Conservation (phyloP, 2,888 invertebrate species). For the Sarcophaga caerulescens region DNA sequence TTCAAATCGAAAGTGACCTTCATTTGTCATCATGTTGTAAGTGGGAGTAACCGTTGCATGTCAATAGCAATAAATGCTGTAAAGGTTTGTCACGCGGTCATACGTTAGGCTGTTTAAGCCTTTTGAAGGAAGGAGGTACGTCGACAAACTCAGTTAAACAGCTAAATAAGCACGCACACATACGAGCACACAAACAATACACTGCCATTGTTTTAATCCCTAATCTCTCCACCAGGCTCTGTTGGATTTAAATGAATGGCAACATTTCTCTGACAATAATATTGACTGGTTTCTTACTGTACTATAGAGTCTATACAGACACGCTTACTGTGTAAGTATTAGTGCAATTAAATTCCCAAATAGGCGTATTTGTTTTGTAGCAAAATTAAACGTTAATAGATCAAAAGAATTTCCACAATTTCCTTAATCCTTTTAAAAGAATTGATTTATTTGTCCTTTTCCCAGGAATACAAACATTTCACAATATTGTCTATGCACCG, state of each 20-base stretch:
- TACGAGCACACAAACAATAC: neutral
- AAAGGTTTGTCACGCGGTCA: conserved; percentile 51
- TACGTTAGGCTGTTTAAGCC: conserved; percentile 60
- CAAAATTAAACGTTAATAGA: conserved; percentile 60
- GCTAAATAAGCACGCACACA: conserved; percentile 4
- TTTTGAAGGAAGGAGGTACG: conserved; percentile 63
- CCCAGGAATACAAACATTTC: conserved; percentile 22
- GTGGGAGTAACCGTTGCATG: conserved; percentile 7
- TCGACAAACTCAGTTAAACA: conserved; percentile 52
- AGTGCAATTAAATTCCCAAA: conserved; percentile 49
- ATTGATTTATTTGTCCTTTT: conserved; percentile 26
- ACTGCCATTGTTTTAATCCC: too few species aligned
- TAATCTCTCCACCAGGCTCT: conserved; percentile 32
- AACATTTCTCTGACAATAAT: conserved; percentile 1
- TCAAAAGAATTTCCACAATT: conserved; percentile 32
- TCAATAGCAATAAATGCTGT: neutral
- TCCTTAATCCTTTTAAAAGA: conserved; percentile 59
- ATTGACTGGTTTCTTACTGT: conserved; percentile 7
- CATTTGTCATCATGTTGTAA: conserved; percentile 12
- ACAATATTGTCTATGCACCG: conserved; percentile 19
- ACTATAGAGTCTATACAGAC: neutral
- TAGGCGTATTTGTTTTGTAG: conserved; percentile 63
- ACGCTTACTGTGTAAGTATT: neutral
- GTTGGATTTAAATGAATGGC: conserved; percentile 41
- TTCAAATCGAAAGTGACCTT: conserved; percentile 48